Conservation (phyloP, 2,797 vertebrate genomes). For the Sebastes alutus region DNA sequence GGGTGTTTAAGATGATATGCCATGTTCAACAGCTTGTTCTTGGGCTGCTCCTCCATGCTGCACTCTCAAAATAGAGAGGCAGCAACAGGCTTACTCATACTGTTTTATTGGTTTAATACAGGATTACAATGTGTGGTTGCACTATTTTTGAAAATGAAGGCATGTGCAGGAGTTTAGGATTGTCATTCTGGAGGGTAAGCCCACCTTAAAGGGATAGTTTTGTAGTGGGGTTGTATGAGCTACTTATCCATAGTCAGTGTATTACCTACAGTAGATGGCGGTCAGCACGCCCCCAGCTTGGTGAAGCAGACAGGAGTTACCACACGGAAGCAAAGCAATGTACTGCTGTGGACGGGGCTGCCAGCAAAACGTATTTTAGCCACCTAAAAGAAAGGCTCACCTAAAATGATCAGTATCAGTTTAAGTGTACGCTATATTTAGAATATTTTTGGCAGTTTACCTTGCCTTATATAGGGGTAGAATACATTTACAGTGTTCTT, state of each 20-base stretch:
- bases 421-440: neutral
- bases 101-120: slow-evolving; percentile 16
- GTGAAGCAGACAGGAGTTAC: too few relatives aligned
- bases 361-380: neutral
- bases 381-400: neutral
- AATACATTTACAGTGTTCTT: neutral
- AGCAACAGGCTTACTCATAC: slow-evolving; percentile 59
- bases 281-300: too few relatives aligned
- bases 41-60: slow-evolving; percentile 40
- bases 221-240: neutral
- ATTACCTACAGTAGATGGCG: too few relatives aligned
- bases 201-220: neutral
- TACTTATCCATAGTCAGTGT: neutral
- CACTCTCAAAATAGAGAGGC: slow-evolving; percentile 56
- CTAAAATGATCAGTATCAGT: neutral
- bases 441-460: neutral
- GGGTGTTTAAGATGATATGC: slow-evolving; percentile 61
- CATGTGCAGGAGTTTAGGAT: neutral
- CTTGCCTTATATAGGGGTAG: neutral
- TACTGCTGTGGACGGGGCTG: too few relatives aligned
- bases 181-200: neutral
- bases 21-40: slow-evolving; percentile 66
- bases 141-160: neutral
- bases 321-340: too few relatives aligned
- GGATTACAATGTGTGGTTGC: neutral